phyloP scores from a whole-genome alignment of 2,888 invertebrate species.

The Eristalinus sepulchralis region DNA sequence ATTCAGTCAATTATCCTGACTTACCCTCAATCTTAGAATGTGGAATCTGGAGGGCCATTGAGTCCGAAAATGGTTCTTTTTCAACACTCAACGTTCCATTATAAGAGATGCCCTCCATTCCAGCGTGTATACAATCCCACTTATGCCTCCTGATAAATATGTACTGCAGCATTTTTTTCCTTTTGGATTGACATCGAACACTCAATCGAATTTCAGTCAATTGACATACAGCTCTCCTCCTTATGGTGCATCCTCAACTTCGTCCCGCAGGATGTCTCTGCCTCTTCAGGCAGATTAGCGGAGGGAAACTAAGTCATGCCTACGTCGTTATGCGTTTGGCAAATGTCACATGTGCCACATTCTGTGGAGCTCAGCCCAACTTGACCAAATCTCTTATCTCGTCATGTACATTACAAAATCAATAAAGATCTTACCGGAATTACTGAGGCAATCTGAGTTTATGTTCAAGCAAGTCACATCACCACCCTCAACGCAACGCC shows the following conservation, averaged over 20 bases:
- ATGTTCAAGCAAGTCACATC: slow-evolving; percentile 20
- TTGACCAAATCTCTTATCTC: neutral
- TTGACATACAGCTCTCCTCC: neutral
- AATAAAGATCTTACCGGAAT: slow-evolving; percentile 48
- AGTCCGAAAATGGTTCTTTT: too few relatives aligned
- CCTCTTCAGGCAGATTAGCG: neutral
- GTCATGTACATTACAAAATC: slow-evolving; percentile 26
- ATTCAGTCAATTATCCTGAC: too few relatives aligned
- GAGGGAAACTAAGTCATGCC: neutral
- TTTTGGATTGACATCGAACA: too few relatives aligned
- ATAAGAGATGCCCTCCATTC: too few relatives aligned
- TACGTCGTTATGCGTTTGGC: neutral
- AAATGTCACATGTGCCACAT: neutral
- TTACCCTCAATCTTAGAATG: too few relatives aligned
- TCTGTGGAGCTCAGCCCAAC: neutral
- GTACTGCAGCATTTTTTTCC: too few relatives aligned
- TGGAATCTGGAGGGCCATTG: too few relatives aligned
- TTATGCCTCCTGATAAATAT: too few relatives aligned
- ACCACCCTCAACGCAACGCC: neutral
- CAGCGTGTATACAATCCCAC: too few relatives aligned
- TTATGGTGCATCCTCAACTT: neutral
- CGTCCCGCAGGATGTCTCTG: too few relatives aligned
- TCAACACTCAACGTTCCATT: too few relatives aligned
- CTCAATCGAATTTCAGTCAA: neutral
- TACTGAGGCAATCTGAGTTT: slow-evolving; percentile 44